These are phyloP conservation scores for Eupithecia subfuscata DNA, from an alignment of 2,888 invertebrate genomes.

Conservation along the genomic window DNA sequence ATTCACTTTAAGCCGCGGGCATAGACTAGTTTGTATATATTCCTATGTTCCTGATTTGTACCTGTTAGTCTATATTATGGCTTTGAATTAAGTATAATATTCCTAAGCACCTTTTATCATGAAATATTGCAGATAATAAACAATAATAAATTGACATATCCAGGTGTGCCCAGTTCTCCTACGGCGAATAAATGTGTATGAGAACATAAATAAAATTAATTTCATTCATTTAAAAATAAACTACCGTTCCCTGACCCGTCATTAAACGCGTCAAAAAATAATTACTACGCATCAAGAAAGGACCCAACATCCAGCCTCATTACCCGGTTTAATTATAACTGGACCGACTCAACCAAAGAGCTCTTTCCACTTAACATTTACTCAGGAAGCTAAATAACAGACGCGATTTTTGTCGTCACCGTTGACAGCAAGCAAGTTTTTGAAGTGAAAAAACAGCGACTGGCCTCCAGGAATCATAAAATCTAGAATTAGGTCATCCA, in stretches of 20 bases:
- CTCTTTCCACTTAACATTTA: constrained; percentile 20
- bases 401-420: constrained; percentile 8
- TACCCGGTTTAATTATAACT: constrained; percentile 21
- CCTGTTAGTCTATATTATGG: no score
- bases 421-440: background rate
- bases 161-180: no score
- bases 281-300: constrained; percentile 10
- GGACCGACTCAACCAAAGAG: constrained; percentile 5
- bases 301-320: constrained; percentile 5
- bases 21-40: no score
- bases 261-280: background rate
- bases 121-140: no score
- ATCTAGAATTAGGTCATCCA: background rate
- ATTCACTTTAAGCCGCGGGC: no score
- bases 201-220: background rate
- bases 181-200: no score
- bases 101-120: no score
- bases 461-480: background rate
- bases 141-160: no score
- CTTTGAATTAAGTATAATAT: no score
- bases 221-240: background rate
- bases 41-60: no score
- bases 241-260: background rate
- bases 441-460: background rate
- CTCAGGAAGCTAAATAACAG: background rate